Base-by-base conservation (phyloP, 2,888 invertebrate species). In the Pandemis cinnamomeana region DNA sequence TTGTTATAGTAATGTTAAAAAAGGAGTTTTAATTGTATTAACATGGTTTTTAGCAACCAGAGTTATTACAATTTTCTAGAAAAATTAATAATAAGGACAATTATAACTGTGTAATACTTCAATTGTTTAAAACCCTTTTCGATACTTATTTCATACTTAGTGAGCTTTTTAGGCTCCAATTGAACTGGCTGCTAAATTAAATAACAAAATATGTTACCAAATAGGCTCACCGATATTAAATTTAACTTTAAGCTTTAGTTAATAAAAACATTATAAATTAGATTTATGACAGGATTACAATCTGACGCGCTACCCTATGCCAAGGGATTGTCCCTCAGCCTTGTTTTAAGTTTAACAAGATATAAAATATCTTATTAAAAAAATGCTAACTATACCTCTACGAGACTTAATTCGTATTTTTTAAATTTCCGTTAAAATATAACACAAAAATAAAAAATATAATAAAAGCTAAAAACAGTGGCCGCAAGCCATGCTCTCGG, bases 321-420 rank as follows among this genome's bases (percentile, higher is more conserved):
- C 74, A 75, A 71, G 69, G 76, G 72, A 82, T 83, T 81, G 20
- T 81, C 80, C 78, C 78, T 79, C 78, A 79, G 83, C 81, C 81
- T 81, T 82, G 82, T 36, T 4, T 36, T 36, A 36, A 36, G 27
- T 36, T 36, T 36, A 36, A 36, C 27, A 78, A 82, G 83, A 81
- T 81, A 80, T 80, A 84, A 84, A 83, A 84, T 83, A 80, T 80
- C 76, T 80, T 36, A 36, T 81, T 82, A 82, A 83, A 81, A 79
- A 20, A 82, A 5, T 66, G 51, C 48, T 20, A n/a, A 51, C 6
- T 4, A 5, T 48, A 20, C 5, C 20, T 6, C 10, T 11, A 44
- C 44, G 62, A 8, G 44, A n/a, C n/a, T 62, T 44, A 48, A 10
- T 48, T 13, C 3, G 11, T 0, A n/a, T 51, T 51, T 51, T n/a